Evolutionary conservation across 92 coral and sea anemone genomes (phyloP).

Genomic region (Parazoanthus atlanticus): DNA sequence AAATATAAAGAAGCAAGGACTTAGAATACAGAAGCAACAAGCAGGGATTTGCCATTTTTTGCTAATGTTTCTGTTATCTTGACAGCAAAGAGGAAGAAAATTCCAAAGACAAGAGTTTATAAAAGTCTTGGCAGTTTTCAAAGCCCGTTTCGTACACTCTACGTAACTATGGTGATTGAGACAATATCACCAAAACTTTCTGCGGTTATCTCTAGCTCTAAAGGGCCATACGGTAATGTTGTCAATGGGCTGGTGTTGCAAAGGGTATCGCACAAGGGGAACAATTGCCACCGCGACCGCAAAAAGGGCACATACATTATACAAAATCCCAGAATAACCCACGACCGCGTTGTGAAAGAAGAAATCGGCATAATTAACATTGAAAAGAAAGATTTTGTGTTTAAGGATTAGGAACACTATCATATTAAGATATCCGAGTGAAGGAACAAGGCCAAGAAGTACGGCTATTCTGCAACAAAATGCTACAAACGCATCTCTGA

Average conservation of each 20-base stretch:
- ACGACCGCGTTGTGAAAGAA: neutral
- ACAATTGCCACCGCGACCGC: neutral
- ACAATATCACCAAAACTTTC: too few relatives aligned
- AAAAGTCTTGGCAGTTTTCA: too few relatives aligned
- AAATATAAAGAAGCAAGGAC: neutral
- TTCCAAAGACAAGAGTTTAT: neutral
- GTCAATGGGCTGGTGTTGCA: neutral
- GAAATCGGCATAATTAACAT: neutral
- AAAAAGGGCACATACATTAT: neutral
- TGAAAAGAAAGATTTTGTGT: neutral
- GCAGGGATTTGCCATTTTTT: neutral
- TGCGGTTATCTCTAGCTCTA: neutral
- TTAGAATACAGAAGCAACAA: neutral
- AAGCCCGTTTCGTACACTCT: neutral
- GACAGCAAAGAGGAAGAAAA: conserved; percentile 14
- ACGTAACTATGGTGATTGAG: neutral
- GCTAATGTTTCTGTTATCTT: neutral
- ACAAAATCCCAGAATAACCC: neutral
- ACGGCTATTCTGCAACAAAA: neutral
- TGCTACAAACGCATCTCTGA: neutral
- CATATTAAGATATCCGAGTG: neutral
- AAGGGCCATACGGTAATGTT: too few relatives aligned
- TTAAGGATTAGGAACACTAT: neutral
- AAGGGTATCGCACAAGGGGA: neutral
- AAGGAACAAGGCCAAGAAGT: conserved; percentile 21